Evolutionary conservation across 2,888 invertebrate genomes (phyloP).

Genomic region (Dendrolimus houi): DNA sequence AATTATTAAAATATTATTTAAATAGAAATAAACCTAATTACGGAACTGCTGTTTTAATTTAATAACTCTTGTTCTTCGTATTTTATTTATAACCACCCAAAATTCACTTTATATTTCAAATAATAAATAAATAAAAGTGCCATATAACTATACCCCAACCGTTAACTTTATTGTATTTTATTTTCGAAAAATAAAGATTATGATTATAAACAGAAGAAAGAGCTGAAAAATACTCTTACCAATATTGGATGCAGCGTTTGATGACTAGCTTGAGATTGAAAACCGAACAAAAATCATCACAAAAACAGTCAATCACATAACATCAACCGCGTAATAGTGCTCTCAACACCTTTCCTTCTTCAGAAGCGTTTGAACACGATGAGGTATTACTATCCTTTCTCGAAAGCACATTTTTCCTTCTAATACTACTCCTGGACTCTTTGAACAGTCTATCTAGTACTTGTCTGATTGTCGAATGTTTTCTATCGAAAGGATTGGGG

Average conservation of each 20-base stretch:
- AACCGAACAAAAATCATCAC: slow-evolving; percentile 17
- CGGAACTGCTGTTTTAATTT: no score
- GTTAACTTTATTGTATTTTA: no score
- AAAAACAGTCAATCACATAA: slow-evolving; percentile 21
- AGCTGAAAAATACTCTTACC: slow-evolving; percentile 13
- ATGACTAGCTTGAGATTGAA: slow-evolving; percentile 28
- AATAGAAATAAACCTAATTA: no score
- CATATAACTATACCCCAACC: no score
- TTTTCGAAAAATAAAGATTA: no score
- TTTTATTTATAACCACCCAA: no score
- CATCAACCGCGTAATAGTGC: slow-evolving; percentile 18
- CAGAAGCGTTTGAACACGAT: slow-evolving; percentile 27
- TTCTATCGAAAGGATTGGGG: slow-evolving; percentile 82
- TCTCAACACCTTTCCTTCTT: not conserved
- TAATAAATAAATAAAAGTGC: no score
- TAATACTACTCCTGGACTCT: slow-evolving; percentile 27
- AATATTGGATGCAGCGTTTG: slow-evolving; percentile 19
- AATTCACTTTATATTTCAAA: no score
- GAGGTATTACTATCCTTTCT: slow-evolving; percentile 44
- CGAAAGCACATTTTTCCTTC: slow-evolving; percentile 30
- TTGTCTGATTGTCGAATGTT: slow-evolving; percentile 81
- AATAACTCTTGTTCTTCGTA: no score
- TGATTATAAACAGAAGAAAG: no score
- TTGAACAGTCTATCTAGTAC: slow-evolving; percentile 78
- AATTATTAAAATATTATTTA: no score